A percentile compares a stretch with the other conserved stretches of the same genome.
phyloP scores from a whole-genome alignment of 1,140 invertebrate species.

The Trichonephila clavata region DNA sequence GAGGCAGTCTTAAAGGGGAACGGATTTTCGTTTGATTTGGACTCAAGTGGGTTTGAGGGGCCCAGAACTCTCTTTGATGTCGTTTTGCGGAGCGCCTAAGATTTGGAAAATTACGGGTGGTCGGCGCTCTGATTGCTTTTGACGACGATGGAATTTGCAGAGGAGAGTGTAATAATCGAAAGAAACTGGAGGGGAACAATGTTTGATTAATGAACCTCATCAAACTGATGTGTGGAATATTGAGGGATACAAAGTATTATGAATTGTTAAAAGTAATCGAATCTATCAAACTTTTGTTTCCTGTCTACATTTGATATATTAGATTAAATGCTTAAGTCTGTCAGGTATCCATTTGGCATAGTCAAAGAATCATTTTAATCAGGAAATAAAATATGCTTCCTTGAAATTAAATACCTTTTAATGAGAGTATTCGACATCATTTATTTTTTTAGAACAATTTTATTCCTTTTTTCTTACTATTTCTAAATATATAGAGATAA shows the following conservation, averaged over 20 bases:
- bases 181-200: not conserved
- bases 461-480: no score
- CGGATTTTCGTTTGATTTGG: conserved; percentile 47
- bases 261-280: not conserved
- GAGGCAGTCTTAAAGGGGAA: not conserved
- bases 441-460: no score
- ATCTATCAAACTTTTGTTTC: not conserved
- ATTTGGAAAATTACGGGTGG: not conserved
- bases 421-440: no score
- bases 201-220: conserved; percentile 1
- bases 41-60: conserved; percentile 7
- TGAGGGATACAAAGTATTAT: not conserved
- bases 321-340: no score
- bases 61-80: not conserved
- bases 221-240: not conserved
- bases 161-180: not conserved
- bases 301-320: no score
- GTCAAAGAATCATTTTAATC: no score
- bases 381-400: no score
- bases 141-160: not conserved
- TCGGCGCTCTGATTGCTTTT: conserved; percentile 9
- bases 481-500: no score
- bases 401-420: no score
- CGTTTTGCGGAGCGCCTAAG: conserved; percentile 7
- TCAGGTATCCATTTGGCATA: no score